Base-by-base conservation (phyloP, 2,797 vertebrate genomes). In the Phoxinus dragarum region DNA sequence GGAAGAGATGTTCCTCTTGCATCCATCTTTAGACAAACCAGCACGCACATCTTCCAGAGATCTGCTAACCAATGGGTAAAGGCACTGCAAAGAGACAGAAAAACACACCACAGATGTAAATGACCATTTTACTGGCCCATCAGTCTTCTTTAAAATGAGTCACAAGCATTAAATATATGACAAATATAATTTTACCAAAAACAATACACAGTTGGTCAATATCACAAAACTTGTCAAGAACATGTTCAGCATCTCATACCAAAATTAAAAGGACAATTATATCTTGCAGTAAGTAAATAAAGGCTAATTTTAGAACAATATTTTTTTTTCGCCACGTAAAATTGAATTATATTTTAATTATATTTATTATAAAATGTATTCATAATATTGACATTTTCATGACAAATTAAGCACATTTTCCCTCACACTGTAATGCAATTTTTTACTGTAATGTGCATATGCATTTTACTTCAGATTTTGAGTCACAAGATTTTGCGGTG, bases 61-160 rank as follows among this genome's bases (percentile, higher is more conserved):
- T 69, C 91, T 95, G 88, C 93, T 97, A 86, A 98, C 97, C 91
- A 99, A 93, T 23, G 98, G 98, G 91, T 97, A 99, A 88, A 99
- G 97, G 92, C 98, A 99, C 98, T 99, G 16, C 11, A 87, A 36
- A 42, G 38, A 21, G 69, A 87, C 0, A 36, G 67, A n/a, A 64
- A 82, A 69, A 17, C 90, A 92, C 75, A 89, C 7, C 17, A 67
- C 2, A 11, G 11, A 42, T 69, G 14, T 75, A 38, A 77, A 59
- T 11, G 7, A 61, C 23, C 8, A 47, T 47, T 19, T 82, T 1
- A 74, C 0, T 36, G 8, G 19, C 10, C 17, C 42, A 27, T 42
- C 21, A 77, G 1, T 75, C 16, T 73, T 44, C 42, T 54, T 74
- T 71, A 42, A 12, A 73, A 75, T 11, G 3, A 27, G 34, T 77